phyloP scores from a whole-genome alignment of 2,888 invertebrate genomes.

The Cepaea hortensis region DNA sequence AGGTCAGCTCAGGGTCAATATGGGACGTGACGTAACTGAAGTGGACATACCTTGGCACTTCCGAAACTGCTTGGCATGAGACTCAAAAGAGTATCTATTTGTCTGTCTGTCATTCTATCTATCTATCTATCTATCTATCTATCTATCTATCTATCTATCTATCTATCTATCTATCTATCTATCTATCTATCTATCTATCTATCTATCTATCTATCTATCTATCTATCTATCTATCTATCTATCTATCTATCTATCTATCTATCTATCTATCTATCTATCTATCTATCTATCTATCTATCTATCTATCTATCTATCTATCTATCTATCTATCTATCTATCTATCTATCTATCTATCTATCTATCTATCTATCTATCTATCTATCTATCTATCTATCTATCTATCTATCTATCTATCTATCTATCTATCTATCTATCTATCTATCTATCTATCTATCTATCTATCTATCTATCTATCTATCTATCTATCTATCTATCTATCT shows the following conservation, averaged over 20 bases:
- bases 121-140: constrained; percentile 28
- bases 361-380: constrained; percentile 19
- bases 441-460: not conserved
- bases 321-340: constrained; percentile 25
- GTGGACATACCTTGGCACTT: constrained; percentile 5
- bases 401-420: constrained; percentile 1
- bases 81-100: constrained; percentile 1
- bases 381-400: not conserved
- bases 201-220: constrained; percentile 32
- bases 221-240: constrained; percentile 34
- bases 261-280: constrained; percentile 27
- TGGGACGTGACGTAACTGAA: not conserved
- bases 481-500: too few relatives aligned
- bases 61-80: not conserved
- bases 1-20: not conserved
- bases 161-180: constrained; percentile 22
- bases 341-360: constrained; percentile 19
- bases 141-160: constrained; percentile 28
- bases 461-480: not conserved
- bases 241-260: constrained; percentile 27
- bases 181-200: constrained; percentile 35
- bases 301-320: not conserved
- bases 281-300: not conserved
- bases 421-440: not conserved
- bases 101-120: constrained; percentile 22